Evolutionary conservation across 2,797 vertebrate genomes (phyloP).

Genomic region (Ctenochaetus hawaiiensis): DNA sequence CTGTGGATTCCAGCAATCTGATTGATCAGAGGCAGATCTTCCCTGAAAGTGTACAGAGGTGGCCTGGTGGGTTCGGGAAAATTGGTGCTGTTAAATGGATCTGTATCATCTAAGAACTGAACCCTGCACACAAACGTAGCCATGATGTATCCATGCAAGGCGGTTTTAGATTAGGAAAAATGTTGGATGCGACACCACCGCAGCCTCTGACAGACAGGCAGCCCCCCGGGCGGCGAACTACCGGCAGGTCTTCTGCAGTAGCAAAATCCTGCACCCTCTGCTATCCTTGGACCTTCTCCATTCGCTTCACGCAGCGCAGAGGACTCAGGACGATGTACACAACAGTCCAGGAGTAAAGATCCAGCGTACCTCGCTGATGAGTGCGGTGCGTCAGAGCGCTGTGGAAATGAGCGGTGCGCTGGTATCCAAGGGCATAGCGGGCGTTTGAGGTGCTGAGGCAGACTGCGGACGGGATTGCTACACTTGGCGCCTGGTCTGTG

Average conservation of each 20-base stretch:
- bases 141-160: constrained; percentile 91
- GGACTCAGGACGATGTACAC: constrained; percentile 51
- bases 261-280: constrained; percentile 71
- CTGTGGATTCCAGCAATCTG: constrained; percentile 93
- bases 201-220: constrained; percentile 69
- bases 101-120: constrained; percentile 96
- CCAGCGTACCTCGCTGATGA: constrained; percentile 45
- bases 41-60: constrained; percentile 91
- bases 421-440: constrained; percentile 82
- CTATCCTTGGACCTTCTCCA: constrained; percentile 78
- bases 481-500: constrained; percentile 77
- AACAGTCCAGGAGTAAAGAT: constrained; percentile 52
- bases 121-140: constrained; percentile 91
- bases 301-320: constrained; percentile 67
- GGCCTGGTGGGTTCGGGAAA: constrained; percentile 95
- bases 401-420: constrained; percentile 52
- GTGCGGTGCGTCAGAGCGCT: constrained; percentile 51
- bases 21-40: constrained; percentile 92
- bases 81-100: constrained; percentile 96
- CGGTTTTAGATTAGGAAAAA: constrained; percentile 65
- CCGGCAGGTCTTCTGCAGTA: constrained; percentile 79
- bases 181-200: constrained; percentile 66
- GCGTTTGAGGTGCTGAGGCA: constrained; percentile 81
- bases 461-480: constrained; percentile 80
- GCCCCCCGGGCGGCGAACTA: constrained; percentile 51